phyloP scores from a whole-genome alignment of 1,140 invertebrate species.

The Drosophila hydei region DNA sequence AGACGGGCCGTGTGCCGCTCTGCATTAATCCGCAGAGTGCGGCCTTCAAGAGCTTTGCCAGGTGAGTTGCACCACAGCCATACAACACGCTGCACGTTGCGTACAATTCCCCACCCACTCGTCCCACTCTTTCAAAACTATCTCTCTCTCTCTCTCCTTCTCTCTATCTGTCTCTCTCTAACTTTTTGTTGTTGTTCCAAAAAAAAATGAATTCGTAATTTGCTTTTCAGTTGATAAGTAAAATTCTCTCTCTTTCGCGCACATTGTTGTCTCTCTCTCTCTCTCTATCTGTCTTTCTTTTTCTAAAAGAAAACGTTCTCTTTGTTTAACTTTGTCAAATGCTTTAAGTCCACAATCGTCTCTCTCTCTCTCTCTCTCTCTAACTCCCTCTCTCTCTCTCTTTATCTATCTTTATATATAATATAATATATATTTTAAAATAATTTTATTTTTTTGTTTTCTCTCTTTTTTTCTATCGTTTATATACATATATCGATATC shows the following conservation, averaged over 20 bases:
- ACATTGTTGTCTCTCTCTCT: background rate
- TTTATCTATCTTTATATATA: slow-evolving; percentile 25
- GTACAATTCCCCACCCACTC: background rate
- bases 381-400: slow-evolving; percentile 13
- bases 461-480: slow-evolving; percentile 50
- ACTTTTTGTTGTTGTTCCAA: slow-evolving; percentile 32
- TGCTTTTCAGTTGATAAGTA: slow-evolving; percentile 40
- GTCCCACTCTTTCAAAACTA: slow-evolving; percentile 2
- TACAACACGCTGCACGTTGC: slow-evolving; percentile 26
- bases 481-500: slow-evolving; percentile 45
- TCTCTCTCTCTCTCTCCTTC: slow-evolving; percentile 16
- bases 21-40: slow-evolving; percentile 99
- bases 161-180: slow-evolving; percentile 22
- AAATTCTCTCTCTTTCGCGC: background rate
- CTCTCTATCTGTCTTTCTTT: slow-evolving; percentile 22
- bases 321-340: slow-evolving; percentile 23
- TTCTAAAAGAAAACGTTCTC: background rate
- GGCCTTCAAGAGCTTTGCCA: slow-evolving; percentile 99
- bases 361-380: slow-evolving; percentile 4
- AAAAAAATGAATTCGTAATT: slow-evolving; percentile 24
- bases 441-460: slow-evolving; percentile 54
- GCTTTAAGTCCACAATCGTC: slow-evolving; percentile 33
- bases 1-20: slow-evolving; percentile 96
- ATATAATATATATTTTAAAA: slow-evolving; percentile 44
- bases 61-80: slow-evolving; percentile 88